phyloP scores from a whole-genome alignment of 2,888 invertebrate genomes.

The Tachina grossa region DNA sequence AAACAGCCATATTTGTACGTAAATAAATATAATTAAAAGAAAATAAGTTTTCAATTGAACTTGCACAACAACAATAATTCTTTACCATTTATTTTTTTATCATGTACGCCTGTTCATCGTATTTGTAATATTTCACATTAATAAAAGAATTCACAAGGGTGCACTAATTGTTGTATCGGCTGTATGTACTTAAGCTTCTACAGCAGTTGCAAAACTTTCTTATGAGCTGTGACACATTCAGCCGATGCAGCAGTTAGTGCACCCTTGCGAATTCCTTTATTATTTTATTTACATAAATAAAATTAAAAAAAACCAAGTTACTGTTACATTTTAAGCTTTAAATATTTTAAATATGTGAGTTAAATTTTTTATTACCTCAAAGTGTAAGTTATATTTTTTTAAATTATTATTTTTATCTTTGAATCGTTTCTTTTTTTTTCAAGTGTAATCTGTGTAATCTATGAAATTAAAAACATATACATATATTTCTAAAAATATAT shows the following conservation, averaged over 20 bases:
- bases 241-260: too few species aligned
- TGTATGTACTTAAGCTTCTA: too few species aligned
- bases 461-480: slow-evolving; percentile 26
- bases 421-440: slow-evolving; percentile 23
- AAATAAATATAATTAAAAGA: slow-evolving; percentile 24
- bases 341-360: slow-evolving; percentile 68
- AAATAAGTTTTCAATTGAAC: slow-evolving; percentile 12
- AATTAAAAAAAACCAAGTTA: slow-evolving; percentile 56
- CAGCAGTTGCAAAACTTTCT: too few species aligned
- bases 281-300: slow-evolving; percentile 38
- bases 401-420: slow-evolving; percentile 45
- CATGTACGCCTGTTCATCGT: slow-evolving; percentile 15
- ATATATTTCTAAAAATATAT: slow-evolving; percentile 53
- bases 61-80: background rate
- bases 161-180: too few species aligned
- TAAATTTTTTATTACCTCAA: slow-evolving; percentile 75
- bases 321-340: slow-evolving; percentile 70
- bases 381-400: slow-evolving; percentile 73
- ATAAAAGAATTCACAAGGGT: background rate
- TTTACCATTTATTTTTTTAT: slow-evolving; percentile 7
- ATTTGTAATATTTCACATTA: slow-evolving; percentile 12
- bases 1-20: slow-evolving; percentile 52
- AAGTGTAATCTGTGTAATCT: slow-evolving; percentile 37
- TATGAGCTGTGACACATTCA: too few species aligned
- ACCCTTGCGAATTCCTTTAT: slow-evolving; percentile 5